phyloP scores from a whole-genome alignment of 2,888 invertebrate species.

The Euclidia mi region DNA sequence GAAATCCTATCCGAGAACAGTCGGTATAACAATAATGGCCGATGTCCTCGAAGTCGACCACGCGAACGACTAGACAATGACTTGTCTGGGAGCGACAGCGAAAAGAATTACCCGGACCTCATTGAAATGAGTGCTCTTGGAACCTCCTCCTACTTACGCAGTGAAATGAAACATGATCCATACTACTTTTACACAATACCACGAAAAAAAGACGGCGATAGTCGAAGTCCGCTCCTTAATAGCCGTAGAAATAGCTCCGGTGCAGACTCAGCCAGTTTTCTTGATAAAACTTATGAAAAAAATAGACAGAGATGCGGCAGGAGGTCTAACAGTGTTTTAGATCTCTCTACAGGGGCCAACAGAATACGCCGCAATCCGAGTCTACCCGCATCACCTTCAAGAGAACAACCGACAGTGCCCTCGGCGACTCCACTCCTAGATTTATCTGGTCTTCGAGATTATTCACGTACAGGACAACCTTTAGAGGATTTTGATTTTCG shows the following conservation, averaged over 20 bases:
- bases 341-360: conserved; percentile 89
- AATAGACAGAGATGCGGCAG: conserved; percentile 79
- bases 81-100: conserved; percentile 86
- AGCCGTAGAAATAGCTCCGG: conserved; percentile 94
- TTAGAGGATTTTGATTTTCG: conserved; percentile 93
- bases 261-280: conserved; percentile 90
- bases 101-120: conserved; percentile 90
- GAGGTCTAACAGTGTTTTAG: conserved; percentile 93
- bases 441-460: conserved; percentile 88
- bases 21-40: conserved; percentile 81
- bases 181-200: conserved; percentile 93
- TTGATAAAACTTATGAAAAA: conserved; percentile 79
- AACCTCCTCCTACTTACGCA: conserved; percentile 78
- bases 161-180: conserved; percentile 81
- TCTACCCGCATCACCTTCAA: conserved; percentile 92
- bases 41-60: conserved; percentile 77
- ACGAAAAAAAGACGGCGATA: conserved; percentile 90
- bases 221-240: conserved; percentile 93
- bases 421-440: conserved; percentile 91
- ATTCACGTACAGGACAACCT: conserved; percentile 81
- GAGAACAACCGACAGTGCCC: conserved; percentile 80
- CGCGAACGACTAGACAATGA: conserved; percentile 86
- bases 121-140: conserved; percentile 87
- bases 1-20: conserved; percentile 79
- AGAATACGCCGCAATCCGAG: conserved; percentile 88